Evolutionary conservation across 2,113 vertebrate species (phyloP).

Genomic region (Pomatostomus ruficeps): DNA sequence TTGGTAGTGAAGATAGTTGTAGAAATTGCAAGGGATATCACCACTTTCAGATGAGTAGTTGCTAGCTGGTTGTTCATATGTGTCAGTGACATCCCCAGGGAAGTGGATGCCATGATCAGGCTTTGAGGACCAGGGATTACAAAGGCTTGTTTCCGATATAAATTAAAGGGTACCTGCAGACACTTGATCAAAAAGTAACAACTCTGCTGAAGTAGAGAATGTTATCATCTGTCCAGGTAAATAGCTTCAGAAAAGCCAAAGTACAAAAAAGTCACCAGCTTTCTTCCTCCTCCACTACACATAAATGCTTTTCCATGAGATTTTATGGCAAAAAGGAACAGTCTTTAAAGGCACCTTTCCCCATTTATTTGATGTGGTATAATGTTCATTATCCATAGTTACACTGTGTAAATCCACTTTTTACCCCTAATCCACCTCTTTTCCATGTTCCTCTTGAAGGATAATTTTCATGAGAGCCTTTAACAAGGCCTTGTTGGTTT

Average conservation of each 20-base stretch:
- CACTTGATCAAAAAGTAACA: neutral
- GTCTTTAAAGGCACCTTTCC: neutral
- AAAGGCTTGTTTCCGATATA: neutral
- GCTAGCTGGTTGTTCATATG: neutral
- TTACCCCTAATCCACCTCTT: neutral
- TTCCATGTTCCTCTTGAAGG: neutral
- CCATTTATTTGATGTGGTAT: accelerated
- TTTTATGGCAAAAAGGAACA: neutral
- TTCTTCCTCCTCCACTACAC: neutral
- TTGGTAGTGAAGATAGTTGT: neutral
- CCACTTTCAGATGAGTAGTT: neutral
- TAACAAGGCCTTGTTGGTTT: neutral
- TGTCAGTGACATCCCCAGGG: neutral
- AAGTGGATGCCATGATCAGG: neutral
- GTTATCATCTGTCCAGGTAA: neutral
- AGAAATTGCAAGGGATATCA: neutral
- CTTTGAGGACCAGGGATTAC: neutral
- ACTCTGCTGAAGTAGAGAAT: neutral
- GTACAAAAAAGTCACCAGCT: neutral
- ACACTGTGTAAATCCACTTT: neutral
- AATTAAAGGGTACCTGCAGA: neutral
- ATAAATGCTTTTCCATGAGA: neutral
- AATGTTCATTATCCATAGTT: neutral
- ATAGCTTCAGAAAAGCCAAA: neutral
- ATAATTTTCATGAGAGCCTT: neutral